These are phyloP conservation scores for Panonychus citri DNA, from an alignment of 1,140 invertebrate genomes.

Conservation along the genomic window DNA sequence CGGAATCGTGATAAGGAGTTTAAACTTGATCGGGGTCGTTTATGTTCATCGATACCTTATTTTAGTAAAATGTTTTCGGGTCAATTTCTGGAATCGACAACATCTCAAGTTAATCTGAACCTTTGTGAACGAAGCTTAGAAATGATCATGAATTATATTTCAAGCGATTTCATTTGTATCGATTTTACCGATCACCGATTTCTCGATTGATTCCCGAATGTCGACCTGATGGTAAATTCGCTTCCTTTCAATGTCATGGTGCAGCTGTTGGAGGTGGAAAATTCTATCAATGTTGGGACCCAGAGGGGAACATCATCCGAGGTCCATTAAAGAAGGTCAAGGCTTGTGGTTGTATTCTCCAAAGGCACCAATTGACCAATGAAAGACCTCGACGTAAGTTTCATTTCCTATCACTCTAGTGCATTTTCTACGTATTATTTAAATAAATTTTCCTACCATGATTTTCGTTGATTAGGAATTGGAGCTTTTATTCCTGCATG, in stretches of 20 bases:
- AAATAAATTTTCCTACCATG: no score
- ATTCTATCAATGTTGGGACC: constrained; percentile 12
- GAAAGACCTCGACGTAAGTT: background rate
- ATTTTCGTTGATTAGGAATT: background rate
- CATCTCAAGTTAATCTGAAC: no score
- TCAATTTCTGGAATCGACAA: no score
- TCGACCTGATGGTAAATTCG: constrained; percentile 11
- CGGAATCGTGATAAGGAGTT: no score
- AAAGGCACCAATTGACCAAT: background rate
- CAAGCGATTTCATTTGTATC: no score
- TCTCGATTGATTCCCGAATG: constrained; percentile 9
- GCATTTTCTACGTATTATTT: no score
- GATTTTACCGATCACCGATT: background rate
- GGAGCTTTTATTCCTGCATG: constrained; percentile 5
- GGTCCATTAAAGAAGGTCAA: constrained; percentile 10
- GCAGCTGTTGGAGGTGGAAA: background rate
- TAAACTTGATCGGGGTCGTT: no score
- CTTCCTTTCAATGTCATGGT: constrained; percentile 8
- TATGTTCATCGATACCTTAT: no score
- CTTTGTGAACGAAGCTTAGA: no score
- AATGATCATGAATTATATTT: no score
- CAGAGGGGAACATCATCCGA: constrained; percentile 9
- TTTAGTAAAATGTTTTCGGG: no score
- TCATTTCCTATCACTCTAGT: no score
- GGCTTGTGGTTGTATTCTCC: constrained; percentile 9